Percentiles rank a stretch among this genome's conserved stretches.
These are phyloP conservation scores for Bubalus kerabau DNA, from an alignment of 2,113 vertebrate genomes.

Conservation along the genomic window DNA sequence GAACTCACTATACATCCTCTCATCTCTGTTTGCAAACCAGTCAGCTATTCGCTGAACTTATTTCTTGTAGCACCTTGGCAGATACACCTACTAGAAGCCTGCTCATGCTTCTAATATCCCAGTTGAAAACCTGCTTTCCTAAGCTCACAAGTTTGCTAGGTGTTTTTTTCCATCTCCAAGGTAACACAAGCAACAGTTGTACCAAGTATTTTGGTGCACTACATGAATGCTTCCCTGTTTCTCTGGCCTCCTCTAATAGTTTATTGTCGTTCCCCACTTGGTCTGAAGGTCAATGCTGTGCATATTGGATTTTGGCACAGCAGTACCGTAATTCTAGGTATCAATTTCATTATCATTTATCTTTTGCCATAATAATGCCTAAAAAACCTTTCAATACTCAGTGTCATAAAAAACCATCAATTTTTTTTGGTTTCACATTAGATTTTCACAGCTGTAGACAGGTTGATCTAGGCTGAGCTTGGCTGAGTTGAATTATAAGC, in stretches of 20 bases:
- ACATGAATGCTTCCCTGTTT: background rate
- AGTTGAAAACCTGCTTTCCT: background rate
- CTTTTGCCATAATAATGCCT: background rate
- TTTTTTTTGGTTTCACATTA: background rate
- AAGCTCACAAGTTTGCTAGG: background rate
- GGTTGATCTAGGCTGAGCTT: background rate
- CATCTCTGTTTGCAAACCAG: background rate
- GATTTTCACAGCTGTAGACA: background rate
- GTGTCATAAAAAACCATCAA: background rate
- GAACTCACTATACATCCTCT: background rate
- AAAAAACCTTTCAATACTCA: background rate
- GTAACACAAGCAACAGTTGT: background rate
- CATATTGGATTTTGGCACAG: background rate
- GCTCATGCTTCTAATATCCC: background rate
- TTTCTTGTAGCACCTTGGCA: background rate
- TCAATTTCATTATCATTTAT: background rate
- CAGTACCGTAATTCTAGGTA: background rate
- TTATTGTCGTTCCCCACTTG: background rate
- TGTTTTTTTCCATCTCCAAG: background rate
- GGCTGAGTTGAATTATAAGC: background rate
- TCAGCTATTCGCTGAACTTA: background rate
- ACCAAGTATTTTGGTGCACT: background rate
- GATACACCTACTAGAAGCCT: background rate
- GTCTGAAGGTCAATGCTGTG: background rate
- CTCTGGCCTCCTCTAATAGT: background rate